Evolutionary conservation across 2,113 vertebrate genomes (phyloP).

Genomic region (Sylvia atricapilla): DNA sequence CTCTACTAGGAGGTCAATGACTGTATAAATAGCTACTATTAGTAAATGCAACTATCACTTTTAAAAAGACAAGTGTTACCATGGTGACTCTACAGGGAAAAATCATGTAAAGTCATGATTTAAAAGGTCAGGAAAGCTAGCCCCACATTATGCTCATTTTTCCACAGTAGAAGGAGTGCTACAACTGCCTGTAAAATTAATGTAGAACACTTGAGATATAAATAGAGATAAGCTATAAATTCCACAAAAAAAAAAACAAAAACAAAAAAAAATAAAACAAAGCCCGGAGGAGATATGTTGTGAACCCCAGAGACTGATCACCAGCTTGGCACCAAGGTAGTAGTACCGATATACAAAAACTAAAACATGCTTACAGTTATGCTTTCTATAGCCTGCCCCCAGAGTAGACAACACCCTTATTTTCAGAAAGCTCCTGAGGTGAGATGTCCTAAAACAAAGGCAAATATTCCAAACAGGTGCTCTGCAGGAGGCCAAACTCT

Average conservation of each 20-base stretch:
- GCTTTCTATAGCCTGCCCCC: not conserved
- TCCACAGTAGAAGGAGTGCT: not conserved
- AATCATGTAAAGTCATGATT: not conserved
- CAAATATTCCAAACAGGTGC: not conserved
- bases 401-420: not conserved
- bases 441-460: not conserved
- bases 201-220: not conserved
- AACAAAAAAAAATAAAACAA: not conserved
- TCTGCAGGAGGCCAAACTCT: not conserved
- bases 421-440: not conserved
- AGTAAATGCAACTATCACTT: not conserved
- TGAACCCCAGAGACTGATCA: not conserved
- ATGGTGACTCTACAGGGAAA: not conserved
- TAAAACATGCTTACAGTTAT: not conserved
- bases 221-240: too few species aligned
- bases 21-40: not conserved
- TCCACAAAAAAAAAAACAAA: too few species aligned
- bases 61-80: not conserved
- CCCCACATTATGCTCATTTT: not conserved
- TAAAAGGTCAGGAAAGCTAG: not conserved
- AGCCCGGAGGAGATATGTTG: not conserved
- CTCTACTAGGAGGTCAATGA: not conserved
- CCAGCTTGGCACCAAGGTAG: not conserved
- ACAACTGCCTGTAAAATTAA: not conserved
- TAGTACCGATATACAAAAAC: not conserved